Evolutionary conservation across 2,888 invertebrate genomes (phyloP), one percentile per base, ranked within the genome.

Genomic region (Brenthis hecate): DNA sequence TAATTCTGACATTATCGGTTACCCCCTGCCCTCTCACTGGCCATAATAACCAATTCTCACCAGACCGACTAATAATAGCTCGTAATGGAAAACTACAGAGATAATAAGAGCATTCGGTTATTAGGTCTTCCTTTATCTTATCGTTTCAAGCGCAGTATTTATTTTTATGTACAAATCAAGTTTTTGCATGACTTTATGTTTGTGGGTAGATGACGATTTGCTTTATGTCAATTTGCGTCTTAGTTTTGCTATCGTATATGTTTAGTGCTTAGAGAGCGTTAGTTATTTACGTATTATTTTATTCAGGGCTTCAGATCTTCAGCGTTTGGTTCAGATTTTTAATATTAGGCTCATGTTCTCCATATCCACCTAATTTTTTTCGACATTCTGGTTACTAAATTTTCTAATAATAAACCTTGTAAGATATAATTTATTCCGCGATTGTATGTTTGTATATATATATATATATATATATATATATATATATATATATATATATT

Each of bases 11-110:
- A 36, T 64, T 70, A 70, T 64, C 70, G 13, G 3, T 5, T 63
- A 66, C 62, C 66, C 70, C 64, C 47, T 66, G 70, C 48, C 66
- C 70, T 60, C 47, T 47, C 32, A 32, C 48, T 6, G 58, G 19
- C 1, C 58, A 16, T 19, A 23, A 23, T 32, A 67, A 66, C 70
- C 65, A 56, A 58, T 64, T 66, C n/a, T 60, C 50, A 66, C 70
- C 70, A 63, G 70, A 56, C 43, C n/a, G 13, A 43, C 47, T 66
- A 70, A 64, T 63, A 58, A 70, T 66, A 66, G 63, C 51, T n/a
- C 16, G 61, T 5, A 53, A 57, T 63, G 69, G 69, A 69, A 69
- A 69, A 43, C 6, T 63, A 56, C 69, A 13, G n/a, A 14, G 55
- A 61, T 56, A 66, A 43, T 53, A 51, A 54, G 16, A 53, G 2